Conservation (phyloP, 2,888 invertebrate species). For the Hoplodrina ambigua region DNA sequence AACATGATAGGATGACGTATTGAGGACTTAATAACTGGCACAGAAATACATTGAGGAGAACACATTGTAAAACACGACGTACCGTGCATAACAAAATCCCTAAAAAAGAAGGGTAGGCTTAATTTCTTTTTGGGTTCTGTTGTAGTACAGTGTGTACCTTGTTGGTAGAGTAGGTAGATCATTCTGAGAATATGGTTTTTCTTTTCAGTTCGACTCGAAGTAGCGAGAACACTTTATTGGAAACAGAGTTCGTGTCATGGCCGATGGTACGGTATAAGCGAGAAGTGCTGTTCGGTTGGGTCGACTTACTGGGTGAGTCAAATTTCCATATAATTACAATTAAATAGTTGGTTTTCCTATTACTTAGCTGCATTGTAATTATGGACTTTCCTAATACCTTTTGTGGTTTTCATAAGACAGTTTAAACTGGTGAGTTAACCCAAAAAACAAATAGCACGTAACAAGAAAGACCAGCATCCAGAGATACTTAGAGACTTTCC, state of each 20-base stretch:
- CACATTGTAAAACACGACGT: no score
- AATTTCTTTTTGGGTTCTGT: no score
- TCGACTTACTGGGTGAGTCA: constrained; percentile 93
- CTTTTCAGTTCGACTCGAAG: constrained; percentile 53
- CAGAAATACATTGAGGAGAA: no score
- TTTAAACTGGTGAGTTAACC: neutral
- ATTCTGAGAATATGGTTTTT: no score
- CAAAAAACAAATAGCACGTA: neutral
- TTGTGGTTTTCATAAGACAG: constrained; percentile 22
- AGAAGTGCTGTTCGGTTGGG: constrained; percentile 96
- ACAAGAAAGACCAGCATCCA: no score
- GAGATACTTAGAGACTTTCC: neutral
- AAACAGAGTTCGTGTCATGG: constrained; percentile 94
- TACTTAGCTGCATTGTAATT: neutral
- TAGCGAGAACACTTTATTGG: constrained; percentile 81
- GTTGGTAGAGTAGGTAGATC: no score
- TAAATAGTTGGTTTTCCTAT: constrained; percentile 37
- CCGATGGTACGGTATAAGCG: constrained; percentile 94
- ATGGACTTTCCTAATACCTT: constrained; percentile 17
- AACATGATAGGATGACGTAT: neutral
- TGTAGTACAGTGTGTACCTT: no score
- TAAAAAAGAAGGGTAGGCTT: no score
- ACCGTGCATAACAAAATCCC: no score
- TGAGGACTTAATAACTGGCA: neutral
- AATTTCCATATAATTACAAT: constrained; percentile 12